Evolutionary conservation across 1,140 invertebrate genomes (phyloP), one percentile per base, ranked within the genome.

Genomic region (Drusus annulatus): DNA sequence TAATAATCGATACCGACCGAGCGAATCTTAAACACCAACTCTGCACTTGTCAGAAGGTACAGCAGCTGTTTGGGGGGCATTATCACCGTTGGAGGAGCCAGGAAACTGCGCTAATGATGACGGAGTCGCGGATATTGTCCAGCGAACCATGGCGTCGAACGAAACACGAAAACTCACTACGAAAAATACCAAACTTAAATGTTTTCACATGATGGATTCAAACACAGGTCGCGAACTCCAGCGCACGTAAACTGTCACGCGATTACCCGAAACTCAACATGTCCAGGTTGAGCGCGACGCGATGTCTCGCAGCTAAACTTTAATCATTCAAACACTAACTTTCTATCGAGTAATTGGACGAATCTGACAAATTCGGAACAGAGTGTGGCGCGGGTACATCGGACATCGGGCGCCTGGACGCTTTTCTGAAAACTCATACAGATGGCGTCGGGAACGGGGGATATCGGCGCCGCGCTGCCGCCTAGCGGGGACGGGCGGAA

Each of bases 381-480:
- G 19, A 54, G 21, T 56, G 23, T 15, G 21, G 71, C 50, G 28
- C 52, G 71, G 23, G 31, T 56, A 21, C 10, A 50, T 52, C 54
- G 54, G 75, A 65, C 58, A 65, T 17, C 36, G 19, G 56, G 75
- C 75, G 60, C 60, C 45, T 28, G 80, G 65, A 58, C 65, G 65
- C 58, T 52, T 80, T 45, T 17, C 28, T 62, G 75, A 81, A 77
- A 78, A 77, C 25, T 31, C 75, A 68, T 50, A 60, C 17, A 50
- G 80, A 71, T 76, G 80, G 80, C 80, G 56, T 52, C 76, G 80
- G 80, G 50, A 28, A 23, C 19, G 65, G 52, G 74, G 75, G 3
- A 31, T 17, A 36, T 54, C 17, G 52, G 28, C 50, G 19, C 23
- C 76, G 56, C 76, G 56, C 21, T 65, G 21, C 62, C 74, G 56